A percentile compares a stretch with the other conserved stretches of the same genome.
These are phyloP conservation scores for Tribolium madens DNA, from an alignment of 1,140 invertebrate genomes.

Conservation along the genomic window DNA sequence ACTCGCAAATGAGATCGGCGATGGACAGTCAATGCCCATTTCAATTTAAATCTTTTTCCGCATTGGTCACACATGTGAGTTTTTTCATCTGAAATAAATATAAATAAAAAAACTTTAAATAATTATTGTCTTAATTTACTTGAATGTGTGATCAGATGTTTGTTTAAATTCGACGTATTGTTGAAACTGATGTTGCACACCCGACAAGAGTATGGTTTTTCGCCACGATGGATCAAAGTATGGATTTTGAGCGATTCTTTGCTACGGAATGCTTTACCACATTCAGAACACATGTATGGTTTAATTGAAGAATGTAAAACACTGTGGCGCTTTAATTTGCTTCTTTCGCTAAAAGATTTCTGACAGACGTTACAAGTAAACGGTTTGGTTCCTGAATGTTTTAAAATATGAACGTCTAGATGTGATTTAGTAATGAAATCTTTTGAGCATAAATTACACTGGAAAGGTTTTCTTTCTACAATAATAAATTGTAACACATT, in stretches of 20 bases:
- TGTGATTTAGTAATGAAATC: slow-evolving; percentile 63
- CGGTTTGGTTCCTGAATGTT: slow-evolving; percentile 61
- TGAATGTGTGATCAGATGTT: slow-evolving; percentile 69
- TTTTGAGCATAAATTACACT: slow-evolving; percentile 61
- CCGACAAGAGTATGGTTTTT: slow-evolving; percentile 67
- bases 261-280: slow-evolving; percentile 65
- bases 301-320: slow-evolving; percentile 56
- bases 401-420: slow-evolving; percentile 60
- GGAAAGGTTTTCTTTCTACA: slow-evolving; percentile 64
- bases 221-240: slow-evolving; percentile 67
- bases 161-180: slow-evolving; percentile 69
- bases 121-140: slow-evolving; percentile 66
- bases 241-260: slow-evolving; percentile 66
- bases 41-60: slow-evolving; percentile 69
- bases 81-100: slow-evolving; percentile 68
- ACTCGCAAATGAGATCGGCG: slow-evolving; percentile 62
- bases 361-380: slow-evolving; percentile 61
- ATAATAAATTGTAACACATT: slow-evolving; percentile 28
- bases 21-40: slow-evolving; percentile 64
- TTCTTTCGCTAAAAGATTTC: slow-evolving; percentile 59
- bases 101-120: neutral
- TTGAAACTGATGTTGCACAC: slow-evolving; percentile 67
- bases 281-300: slow-evolving; percentile 65
- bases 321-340: slow-evolving; percentile 62
- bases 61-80: slow-evolving; percentile 69